These are phyloP conservation scores for Lerema accius DNA, from an alignment of 1,140 invertebrate species.

Conservation along the genomic window DNA sequence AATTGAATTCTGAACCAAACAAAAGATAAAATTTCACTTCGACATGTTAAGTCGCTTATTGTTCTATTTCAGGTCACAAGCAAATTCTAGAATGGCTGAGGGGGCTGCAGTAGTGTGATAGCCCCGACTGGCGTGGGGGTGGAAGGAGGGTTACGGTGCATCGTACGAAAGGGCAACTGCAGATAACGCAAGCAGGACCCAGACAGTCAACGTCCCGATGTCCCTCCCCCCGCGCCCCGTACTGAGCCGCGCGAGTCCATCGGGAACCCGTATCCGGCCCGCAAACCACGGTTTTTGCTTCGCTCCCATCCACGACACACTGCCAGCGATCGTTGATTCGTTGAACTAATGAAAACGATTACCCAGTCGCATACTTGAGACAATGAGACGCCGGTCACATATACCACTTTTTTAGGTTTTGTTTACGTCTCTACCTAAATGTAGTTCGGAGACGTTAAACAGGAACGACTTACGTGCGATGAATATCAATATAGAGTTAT, in stretches of 20 bases:
- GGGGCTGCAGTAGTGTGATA: conserved; percentile 70
- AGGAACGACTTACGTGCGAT: background rate
- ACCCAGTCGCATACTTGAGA: conserved; percentile 66
- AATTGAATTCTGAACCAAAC: conserved; percentile 10
- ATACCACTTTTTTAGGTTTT: conserved; percentile 37
- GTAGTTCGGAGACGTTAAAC: background rate
- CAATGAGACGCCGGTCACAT: conserved; percentile 50
- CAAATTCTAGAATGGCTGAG: conserved; percentile 64
- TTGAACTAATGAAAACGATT: conserved; percentile 75
- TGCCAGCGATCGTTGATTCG: conserved; percentile 62
- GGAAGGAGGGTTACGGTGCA: conserved; percentile 76
- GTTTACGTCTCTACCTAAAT: conserved; percentile 21
- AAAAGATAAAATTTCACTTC: conserved; percentile 21
- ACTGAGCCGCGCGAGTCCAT: conserved; percentile 46
- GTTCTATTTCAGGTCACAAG: conserved; percentile 71
- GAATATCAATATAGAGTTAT: too few species aligned
- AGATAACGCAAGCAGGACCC: conserved; percentile 76
- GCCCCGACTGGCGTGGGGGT: conserved; percentile 58
- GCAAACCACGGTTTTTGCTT: conserved; percentile 70
- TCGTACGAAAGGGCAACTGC: conserved; percentile 81
- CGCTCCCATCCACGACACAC: conserved; percentile 48
- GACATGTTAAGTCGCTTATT: conserved; percentile 22
- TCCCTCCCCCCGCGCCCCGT: conserved; percentile 47
- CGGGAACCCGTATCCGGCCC: conserved; percentile 76
- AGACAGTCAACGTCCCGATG: conserved; percentile 80